A percentile compares a stretch with the other conserved stretches of the same genome.
phyloP scores from a whole-genome alignment of 1,140 invertebrate species.

The Phymastichus coffea region DNA sequence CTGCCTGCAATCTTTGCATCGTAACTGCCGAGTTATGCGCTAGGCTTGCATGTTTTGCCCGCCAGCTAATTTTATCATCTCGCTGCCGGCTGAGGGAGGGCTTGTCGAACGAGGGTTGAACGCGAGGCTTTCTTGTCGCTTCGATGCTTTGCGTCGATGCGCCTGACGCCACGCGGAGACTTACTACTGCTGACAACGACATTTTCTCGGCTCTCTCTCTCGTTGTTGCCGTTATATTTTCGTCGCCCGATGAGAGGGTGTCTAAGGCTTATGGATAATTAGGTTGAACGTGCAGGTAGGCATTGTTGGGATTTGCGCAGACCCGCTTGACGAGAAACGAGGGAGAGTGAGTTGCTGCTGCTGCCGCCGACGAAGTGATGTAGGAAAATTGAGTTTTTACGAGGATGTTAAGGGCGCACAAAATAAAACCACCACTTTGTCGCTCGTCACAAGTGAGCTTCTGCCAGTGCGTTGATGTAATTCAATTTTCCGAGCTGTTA shows the following conservation, averaged over 20 bases:
- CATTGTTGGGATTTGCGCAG: background rate
- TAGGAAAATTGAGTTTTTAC: slow-evolving; percentile 10
- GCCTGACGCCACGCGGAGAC: background rate
- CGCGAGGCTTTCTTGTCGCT: slow-evolving; percentile 2
- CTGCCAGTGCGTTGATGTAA: no score
- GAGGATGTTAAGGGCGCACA: background rate
- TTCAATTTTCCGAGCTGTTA: no score
- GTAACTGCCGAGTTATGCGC: slow-evolving; percentile 9
- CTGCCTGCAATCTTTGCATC: slow-evolving; percentile 7
- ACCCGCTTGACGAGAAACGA: background rate
- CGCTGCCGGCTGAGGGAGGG: background rate
- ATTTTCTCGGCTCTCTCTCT: no score
- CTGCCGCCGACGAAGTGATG: no score
- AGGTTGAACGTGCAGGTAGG: background rate
- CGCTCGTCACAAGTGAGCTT: no score
- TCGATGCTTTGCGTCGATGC: no score
- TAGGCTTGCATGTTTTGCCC: background rate
- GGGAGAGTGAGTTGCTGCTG: no score
- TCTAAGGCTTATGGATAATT: background rate
- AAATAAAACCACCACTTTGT: background rate
- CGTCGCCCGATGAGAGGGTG: background rate
- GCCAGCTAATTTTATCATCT: background rate
- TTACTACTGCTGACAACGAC: no score
- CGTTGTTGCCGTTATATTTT: background rate
- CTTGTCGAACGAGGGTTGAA: no score